phyloP scores from a whole-genome alignment of 2,113 vertebrate species.

The Zosterops pallidus region DNA sequence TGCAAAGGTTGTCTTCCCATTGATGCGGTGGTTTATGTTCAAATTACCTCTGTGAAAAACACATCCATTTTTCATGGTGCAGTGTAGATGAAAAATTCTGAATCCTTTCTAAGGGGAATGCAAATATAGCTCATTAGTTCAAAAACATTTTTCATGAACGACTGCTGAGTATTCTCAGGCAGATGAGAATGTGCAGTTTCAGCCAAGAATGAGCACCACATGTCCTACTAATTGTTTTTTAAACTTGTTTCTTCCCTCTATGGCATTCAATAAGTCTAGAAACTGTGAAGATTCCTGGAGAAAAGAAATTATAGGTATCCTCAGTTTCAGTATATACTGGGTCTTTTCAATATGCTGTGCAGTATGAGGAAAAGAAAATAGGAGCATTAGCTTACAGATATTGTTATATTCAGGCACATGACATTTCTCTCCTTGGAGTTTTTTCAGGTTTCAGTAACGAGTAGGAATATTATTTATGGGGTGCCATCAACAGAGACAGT shows the following conservation, averaged over 20 bases:
- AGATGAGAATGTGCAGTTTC: constrained; percentile 73
- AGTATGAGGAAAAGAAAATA: not conserved
- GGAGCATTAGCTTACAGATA: constrained; percentile 34
- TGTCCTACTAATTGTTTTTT: constrained; percentile 81
- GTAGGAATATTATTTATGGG: constrained; percentile 36
- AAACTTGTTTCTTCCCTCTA: constrained; percentile 73
- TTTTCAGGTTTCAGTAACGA: constrained; percentile 38
- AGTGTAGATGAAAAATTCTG: constrained; percentile 79
- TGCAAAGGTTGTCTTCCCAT: constrained; percentile 78
- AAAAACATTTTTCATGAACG: constrained; percentile 82
- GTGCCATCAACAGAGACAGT: not conserved
- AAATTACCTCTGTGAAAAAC: constrained; percentile 80
- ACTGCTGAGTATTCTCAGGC: constrained; percentile 76
- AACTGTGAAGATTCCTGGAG: constrained; percentile 45
- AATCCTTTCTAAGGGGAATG: constrained; percentile 79
- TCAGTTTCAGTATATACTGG: not conserved
- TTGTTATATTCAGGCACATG: not conserved
- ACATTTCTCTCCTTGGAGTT: constrained; percentile 12
- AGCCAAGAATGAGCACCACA: constrained; percentile 76
- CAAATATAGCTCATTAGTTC: constrained; percentile 85
- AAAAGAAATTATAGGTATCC: constrained; percentile 35
- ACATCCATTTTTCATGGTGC: constrained; percentile 81
- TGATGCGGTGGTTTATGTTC: constrained; percentile 76
- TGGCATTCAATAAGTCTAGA: constrained; percentile 62
- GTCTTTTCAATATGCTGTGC: constrained; percentile 30